These are phyloP conservation scores for Notodonta ziczac DNA, from an alignment of 2,888 invertebrate species.

Conservation along the genomic window DNA sequence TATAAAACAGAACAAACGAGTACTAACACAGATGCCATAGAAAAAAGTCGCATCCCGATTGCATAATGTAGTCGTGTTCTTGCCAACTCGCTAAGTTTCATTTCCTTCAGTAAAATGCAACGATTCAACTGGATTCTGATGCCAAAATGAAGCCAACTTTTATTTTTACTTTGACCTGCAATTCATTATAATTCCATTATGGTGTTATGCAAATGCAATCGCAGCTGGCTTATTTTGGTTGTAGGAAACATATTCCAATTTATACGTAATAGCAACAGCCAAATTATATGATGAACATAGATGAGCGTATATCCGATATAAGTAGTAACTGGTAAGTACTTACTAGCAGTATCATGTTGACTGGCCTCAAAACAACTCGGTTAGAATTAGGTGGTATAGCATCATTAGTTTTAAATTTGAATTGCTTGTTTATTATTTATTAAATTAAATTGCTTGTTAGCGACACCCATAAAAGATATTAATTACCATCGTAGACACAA, in stretches of 20 bases:
- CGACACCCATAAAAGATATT: too few relatives aligned
- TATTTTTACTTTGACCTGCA: background rate
- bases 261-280: background rate
- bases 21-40: background rate
- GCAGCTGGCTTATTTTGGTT: background rate
- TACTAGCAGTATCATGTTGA: too few relatives aligned
- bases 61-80: background rate
- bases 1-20: background rate
- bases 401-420: too few relatives aligned
- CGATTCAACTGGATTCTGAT: background rate
- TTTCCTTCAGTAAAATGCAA: constrained; percentile 6
- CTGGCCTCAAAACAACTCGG: too few relatives aligned
- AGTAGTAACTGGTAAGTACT: too few relatives aligned
- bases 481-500: too few relatives aligned
- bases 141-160: background rate
- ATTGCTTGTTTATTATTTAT: too few relatives aligned
- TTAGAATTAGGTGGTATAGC: too few relatives aligned
- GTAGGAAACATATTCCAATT: background rate
- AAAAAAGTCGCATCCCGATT: background rate
- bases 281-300: too few relatives aligned
- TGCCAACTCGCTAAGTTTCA: constrained; percentile 1
- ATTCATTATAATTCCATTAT: background rate
- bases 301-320: too few relatives aligned
- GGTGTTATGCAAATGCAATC: background rate
- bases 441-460: too few relatives aligned